These are phyloP conservation scores for Drosophila melanica DNA, from an alignment of 1,140 invertebrate species.

Conservation along the genomic window DNA sequence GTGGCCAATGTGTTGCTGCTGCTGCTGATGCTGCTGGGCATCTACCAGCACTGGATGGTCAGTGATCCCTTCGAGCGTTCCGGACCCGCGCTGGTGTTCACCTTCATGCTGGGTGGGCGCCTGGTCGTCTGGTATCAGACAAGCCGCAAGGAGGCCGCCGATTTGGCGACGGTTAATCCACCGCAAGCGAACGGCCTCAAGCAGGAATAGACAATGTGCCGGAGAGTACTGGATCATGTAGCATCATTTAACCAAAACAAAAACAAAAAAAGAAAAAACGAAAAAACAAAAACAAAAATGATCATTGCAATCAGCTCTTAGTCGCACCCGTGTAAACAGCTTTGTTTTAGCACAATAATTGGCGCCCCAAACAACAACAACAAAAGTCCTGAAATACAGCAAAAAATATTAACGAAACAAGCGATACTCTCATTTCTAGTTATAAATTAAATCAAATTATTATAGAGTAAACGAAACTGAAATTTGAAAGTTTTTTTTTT, in stretches of 20 bases:
- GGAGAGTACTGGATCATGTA: constrained; percentile 17
- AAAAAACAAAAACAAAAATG: too few species aligned
- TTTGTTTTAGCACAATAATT: constrained; percentile 74
- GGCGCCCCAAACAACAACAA: constrained; percentile 28
- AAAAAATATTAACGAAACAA: constrained; percentile 21
- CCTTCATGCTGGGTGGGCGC: constrained; percentile 96
- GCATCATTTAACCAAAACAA: background rate
- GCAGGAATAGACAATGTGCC: constrained; percentile 85
- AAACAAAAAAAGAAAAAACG: too few species aligned
- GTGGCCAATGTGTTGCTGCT: constrained; percentile 93
- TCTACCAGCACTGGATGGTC: constrained; percentile 96
- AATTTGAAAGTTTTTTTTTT: constrained; percentile 46
- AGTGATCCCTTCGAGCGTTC: constrained; percentile 96
- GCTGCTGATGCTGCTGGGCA: constrained; percentile 92
- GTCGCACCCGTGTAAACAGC: constrained; percentile 57
- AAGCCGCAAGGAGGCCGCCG: constrained; percentile 85
- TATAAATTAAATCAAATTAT: constrained; percentile 50
- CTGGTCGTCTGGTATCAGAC: constrained; percentile 90
- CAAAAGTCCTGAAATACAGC: constrained; percentile 9
- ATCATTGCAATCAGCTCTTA: constrained; percentile 23
- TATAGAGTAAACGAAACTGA: constrained; percentile 57
- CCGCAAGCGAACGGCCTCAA: constrained; percentile 87
- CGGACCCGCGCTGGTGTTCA: constrained; percentile 96
- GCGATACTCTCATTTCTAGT: constrained; percentile 36
- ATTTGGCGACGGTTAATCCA: constrained; percentile 84